These are phyloP conservation scores for Progne subis DNA, from an alignment of 2,113 vertebrate species.

Conservation along the genomic window DNA sequence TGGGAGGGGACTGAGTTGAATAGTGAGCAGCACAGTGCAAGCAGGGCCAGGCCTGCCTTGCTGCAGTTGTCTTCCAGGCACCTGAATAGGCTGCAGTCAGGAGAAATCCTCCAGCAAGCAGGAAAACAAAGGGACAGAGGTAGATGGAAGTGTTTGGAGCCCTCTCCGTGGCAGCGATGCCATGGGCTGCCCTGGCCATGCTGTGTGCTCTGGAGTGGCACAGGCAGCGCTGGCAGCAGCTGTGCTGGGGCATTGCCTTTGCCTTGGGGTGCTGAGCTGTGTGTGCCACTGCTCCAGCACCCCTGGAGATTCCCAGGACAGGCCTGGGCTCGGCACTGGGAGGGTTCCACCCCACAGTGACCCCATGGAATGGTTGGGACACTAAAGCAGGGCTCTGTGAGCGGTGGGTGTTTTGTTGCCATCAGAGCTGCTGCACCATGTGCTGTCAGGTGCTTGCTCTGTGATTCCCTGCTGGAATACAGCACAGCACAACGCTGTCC, in stretches of 20 bases:
- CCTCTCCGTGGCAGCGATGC: background rate
- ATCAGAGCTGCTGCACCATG: background rate
- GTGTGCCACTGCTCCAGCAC: background rate
- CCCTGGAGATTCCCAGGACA: background rate
- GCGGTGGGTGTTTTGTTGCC: background rate
- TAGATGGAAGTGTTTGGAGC: background rate
- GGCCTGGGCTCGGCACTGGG: background rate
- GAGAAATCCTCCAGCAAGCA: background rate
- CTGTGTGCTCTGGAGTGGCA: background rate
- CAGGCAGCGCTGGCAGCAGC: background rate
- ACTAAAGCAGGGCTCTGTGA: background rate
- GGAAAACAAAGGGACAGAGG: background rate
- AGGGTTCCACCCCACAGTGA: background rate
- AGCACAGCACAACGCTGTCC: background rate
- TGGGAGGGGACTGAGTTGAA: background rate
- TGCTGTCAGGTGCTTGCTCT: background rate
- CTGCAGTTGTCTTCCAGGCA: background rate
- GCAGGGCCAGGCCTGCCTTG: background rate
- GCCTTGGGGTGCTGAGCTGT: background rate
- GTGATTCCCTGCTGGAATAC: background rate
- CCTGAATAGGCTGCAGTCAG: background rate
- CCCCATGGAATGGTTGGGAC: background rate
- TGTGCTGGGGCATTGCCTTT: background rate
- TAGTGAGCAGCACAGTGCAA: background rate
- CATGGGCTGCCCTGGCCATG: background rate